Base-by-base conservation (phyloP, 2,797 vertebrate species). In the Halcyon badia region DNA sequence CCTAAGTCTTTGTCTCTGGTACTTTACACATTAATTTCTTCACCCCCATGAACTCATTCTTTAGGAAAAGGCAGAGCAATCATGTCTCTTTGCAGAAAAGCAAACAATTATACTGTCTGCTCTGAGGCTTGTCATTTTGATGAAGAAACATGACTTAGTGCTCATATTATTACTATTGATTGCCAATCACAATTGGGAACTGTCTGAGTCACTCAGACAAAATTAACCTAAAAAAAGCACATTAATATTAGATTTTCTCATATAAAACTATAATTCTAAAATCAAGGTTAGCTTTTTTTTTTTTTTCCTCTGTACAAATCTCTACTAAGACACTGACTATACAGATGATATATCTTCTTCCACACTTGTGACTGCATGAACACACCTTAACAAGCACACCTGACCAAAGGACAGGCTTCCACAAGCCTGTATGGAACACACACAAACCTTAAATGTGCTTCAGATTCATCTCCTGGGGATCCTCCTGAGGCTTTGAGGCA, bases 91-190 rank as follows among this genome's bases (percentile, higher is more conserved):
- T 78, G 73, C 70, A 97, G 79, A 89, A 96, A 95, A 94, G 93
- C 95, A 94, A 97, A 97, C 93, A 96, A 93, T 96, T 96, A 95
- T 5, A 24, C 54, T 72, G 89, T 90, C 92, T 97, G 90, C 89
- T 89, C 89, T 10, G 4, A 90, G 70, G 83, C 86, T 86, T 96
- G 88, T 87, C 87, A 94, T 68, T 91, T 73, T 91, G 88, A 92
- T 89, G 85, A 94, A 94, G 94, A 96, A 97, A 96, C 83, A 89
- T 75, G 93, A 97, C 96, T 94, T 95, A 90, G 85, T 61, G 82
- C 60, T 97, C 89, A 18, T 88, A 96, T 91, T 89, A 89, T 35
- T 94, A 82, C 89, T 92, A 94, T 76, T 96, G 95, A 96, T 19
- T 90, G 92, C 90, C 89, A 91, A 75, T 97, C 94, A 93, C 85